A percentile compares a stretch with the other conserved stretches of the same genome.
These are phyloP conservation scores for Protomyctophum bolini DNA, from an alignment of 2,113 vertebrate genomes.

Conservation along the genomic window DNA sequence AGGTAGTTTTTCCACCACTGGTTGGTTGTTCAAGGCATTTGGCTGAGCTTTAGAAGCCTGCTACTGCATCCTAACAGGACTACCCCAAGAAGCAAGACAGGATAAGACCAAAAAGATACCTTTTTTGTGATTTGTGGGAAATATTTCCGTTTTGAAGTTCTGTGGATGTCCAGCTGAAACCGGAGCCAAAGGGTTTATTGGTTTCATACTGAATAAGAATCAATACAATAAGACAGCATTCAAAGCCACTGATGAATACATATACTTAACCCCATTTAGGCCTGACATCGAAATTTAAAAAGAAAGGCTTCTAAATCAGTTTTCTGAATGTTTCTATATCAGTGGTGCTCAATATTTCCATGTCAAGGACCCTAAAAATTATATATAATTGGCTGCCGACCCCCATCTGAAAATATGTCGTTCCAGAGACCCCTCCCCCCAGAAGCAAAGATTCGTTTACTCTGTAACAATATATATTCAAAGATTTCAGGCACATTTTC, in stretches of 20 bases:
- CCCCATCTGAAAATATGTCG: too few relatives aligned
- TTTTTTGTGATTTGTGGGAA: constrained; percentile 86
- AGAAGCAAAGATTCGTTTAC: too few relatives aligned
- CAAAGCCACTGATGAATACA: constrained; percentile 15
- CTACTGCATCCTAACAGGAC: not conserved
- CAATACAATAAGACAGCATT: constrained; percentile 38
- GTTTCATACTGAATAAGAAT: constrained; percentile 6
- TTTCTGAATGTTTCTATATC: too few relatives aligned
- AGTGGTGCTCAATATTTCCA: too few relatives aligned
- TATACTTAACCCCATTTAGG: constrained; percentile 20
- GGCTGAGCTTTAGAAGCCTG: constrained; percentile 15
- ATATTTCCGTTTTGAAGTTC: constrained; percentile 88
- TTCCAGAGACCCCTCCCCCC: too few relatives aligned
- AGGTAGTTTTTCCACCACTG: too few relatives aligned
- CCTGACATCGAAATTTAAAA: too few relatives aligned
- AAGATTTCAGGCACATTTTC: too few relatives aligned
- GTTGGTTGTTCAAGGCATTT: constrained; percentile 35
- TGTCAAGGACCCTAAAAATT: too few relatives aligned
- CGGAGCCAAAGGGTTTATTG: constrained; percentile 57
- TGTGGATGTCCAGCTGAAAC: constrained; percentile 84
- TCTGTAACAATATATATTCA: too few relatives aligned
- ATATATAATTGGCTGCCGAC: too few relatives aligned
- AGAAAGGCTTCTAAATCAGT: too few relatives aligned
- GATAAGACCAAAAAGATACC: constrained; percentile 71
- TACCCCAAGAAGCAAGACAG: constrained; percentile 2